Evolutionary conservation across 1,140 invertebrate genomes (phyloP), one percentile per base, ranked within the genome.

Genomic region (Charaxes varanes): DNA sequence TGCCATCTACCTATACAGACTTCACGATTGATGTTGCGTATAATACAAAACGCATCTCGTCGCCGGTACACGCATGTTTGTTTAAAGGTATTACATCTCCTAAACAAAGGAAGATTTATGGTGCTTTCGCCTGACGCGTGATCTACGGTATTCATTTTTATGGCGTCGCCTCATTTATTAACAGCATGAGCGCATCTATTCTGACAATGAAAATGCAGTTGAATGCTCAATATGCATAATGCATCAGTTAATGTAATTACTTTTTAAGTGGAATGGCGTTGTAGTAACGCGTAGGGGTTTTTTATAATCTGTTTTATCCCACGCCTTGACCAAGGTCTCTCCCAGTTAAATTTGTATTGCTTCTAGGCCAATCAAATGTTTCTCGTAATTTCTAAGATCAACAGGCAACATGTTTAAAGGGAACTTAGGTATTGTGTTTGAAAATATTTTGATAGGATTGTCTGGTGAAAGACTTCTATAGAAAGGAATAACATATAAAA

Each of bases 21-120:
- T 23, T 41, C 36, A 41, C 41, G 44, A 41, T 35, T 31, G 18
- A 41, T 51, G 31, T 34, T 45, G 34, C 28, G 23, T 41, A 13
- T 5, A 42, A 47, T 33, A 47, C 36, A 36, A 53, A 60, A 55
- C 45, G 51, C 47, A 47, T 54, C 45, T 41, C 46, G 34, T 46
- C 54, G 37, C 46, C 30, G 26, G 46, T 52, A 52, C 54, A 56
- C 27, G 48, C 45, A 50, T 62, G 62, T 67, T 60, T 66, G 57
- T 67, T 77, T 62, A 55, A 66, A 62, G 51, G 41, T 56, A 67
- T 65, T 64, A 67, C 62, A 58, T 43, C 50, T 42, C 37, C 49
- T 51, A 65, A 66, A 77, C 62, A 73, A 73, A 71, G 66, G 65
- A 71, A 61, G 69, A 77, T 77, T 66, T 61, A 77, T 74, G 17